These are phyloP conservation scores for Lasioglossum albipes DNA, from an alignment of 1,140 invertebrate species.

Conservation along the genomic window DNA sequence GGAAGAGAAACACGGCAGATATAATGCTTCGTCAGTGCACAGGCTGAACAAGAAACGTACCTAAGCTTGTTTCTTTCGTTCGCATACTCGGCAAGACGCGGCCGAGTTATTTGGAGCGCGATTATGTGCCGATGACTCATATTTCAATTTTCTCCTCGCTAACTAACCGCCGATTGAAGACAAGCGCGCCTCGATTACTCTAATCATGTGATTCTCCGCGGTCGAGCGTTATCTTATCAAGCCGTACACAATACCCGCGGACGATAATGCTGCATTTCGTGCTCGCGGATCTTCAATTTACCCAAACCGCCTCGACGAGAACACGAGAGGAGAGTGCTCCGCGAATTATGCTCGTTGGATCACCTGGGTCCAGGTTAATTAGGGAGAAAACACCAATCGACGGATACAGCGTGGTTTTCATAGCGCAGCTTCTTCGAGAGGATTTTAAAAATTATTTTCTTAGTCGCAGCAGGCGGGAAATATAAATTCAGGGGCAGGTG, in stretches of 20 bases:
- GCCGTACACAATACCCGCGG: constrained; percentile 24
- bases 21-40: neutral
- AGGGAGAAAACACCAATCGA: too few species aligned
- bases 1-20: constrained; percentile 14
- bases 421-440: too few species aligned
- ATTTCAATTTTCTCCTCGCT: constrained; percentile 56
- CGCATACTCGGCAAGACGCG: neutral
- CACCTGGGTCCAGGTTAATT: too few species aligned
- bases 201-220: constrained; percentile 49
- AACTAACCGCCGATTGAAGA: constrained; percentile 45
- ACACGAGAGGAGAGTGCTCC: neutral
- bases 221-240: constrained; percentile 58
- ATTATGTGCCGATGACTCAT: constrained; percentile 59
- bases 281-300: constrained; percentile 12
- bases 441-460: too few species aligned
- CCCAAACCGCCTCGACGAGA: neutral
- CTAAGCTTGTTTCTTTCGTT: constrained; percentile 21
- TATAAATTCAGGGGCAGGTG: neutral
- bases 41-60: neutral
- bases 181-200: constrained; percentile 46
- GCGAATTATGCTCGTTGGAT: neutral
- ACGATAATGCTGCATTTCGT: constrained; percentile 40
- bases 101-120: constrained; percentile 46
- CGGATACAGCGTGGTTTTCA: too few species aligned
- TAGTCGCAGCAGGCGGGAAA: too few species aligned